These are phyloP conservation scores for Peribatodes rhomboidaria DNA, from an alignment of 2,888 invertebrate species.

Conservation along the genomic window DNA sequence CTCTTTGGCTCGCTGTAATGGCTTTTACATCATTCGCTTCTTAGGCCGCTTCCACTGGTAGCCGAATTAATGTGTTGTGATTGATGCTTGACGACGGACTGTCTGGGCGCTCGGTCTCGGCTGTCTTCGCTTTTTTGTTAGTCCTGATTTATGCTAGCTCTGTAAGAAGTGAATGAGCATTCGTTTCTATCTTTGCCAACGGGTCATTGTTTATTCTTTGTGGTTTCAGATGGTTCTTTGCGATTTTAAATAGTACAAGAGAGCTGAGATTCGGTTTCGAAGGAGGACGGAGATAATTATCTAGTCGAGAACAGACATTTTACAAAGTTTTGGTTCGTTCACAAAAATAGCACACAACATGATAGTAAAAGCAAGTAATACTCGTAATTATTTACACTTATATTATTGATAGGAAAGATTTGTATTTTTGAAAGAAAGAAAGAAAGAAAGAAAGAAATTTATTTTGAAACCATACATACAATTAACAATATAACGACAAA, in stretches of 20 bases:
- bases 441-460: too few relatives aligned
- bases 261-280: background rate
- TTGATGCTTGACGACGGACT: slow-evolving; percentile 18
- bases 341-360: too few relatives aligned
- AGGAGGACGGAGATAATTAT: background rate
- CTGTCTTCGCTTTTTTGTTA: slow-evolving; percentile 8
- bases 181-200: slow-evolving; percentile 1
- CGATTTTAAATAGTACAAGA: background rate
- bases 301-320: background rate
- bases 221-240: too few relatives aligned
- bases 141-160: slow-evolving; percentile 7
- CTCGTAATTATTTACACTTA: background rate
- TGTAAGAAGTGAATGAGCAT: background rate
- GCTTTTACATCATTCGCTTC: slow-evolving; percentile 33
- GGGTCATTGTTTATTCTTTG: background rate
- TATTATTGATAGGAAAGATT: too few relatives aligned
- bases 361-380: background rate
- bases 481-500: too few relatives aligned
- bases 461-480: too few relatives aligned
- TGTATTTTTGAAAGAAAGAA: too few relatives aligned
- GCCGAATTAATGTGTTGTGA: slow-evolving; percentile 21
- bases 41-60: slow-evolving; percentile 14
- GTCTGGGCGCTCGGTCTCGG: background rate
- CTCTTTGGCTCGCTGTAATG: slow-evolving; percentile 25
- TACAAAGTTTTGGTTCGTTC: too few relatives aligned